These are phyloP conservation scores for Hipposideros armiger DNA, from an alignment of 2,113 vertebrate species.

Conservation along the genomic window DNA sequence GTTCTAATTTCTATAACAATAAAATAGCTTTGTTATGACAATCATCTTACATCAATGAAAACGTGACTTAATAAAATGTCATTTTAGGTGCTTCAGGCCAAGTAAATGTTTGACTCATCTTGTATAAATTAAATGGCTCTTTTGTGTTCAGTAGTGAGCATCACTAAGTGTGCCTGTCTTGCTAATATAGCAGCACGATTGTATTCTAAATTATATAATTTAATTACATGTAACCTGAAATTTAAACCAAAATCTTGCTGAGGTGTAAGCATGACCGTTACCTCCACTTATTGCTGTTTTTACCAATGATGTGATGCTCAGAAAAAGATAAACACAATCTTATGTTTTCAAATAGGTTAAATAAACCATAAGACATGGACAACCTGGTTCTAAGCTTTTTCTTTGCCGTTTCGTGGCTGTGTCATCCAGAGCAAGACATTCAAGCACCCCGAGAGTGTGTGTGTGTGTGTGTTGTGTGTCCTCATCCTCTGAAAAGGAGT, in stretches of 20 bases:
- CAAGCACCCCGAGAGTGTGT: background rate
- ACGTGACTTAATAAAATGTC: constrained; percentile 73
- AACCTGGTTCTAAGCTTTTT: background rate
- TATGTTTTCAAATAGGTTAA: background rate
- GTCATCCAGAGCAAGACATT: background rate
- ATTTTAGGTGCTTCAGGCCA: constrained; percentile 75
- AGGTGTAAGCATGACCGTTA: constrained; percentile 63
- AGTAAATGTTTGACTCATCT: constrained; percentile 71
- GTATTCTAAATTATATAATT: constrained; percentile 71
- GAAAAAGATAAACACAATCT: background rate
- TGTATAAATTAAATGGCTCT: constrained; percentile 74
- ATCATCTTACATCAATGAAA: constrained; percentile 73
- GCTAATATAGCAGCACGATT: constrained; percentile 64
- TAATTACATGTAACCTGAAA: constrained; percentile 76
- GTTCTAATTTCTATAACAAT: constrained; percentile 62
- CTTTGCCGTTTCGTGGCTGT: background rate
- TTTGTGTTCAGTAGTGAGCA: constrained; percentile 70
- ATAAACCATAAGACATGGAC: background rate
- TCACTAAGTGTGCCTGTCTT: constrained; percentile 72
- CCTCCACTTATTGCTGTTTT: background rate
- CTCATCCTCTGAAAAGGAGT: background rate
- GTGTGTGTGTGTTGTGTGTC: too few species aligned
- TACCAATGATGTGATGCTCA: background rate
- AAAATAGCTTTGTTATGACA: constrained; percentile 62
- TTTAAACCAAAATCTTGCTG: constrained; percentile 51